Evolutionary conservation across 2,113 vertebrate genomes (phyloP).

Genomic region (Chunga burmeisteri): DNA sequence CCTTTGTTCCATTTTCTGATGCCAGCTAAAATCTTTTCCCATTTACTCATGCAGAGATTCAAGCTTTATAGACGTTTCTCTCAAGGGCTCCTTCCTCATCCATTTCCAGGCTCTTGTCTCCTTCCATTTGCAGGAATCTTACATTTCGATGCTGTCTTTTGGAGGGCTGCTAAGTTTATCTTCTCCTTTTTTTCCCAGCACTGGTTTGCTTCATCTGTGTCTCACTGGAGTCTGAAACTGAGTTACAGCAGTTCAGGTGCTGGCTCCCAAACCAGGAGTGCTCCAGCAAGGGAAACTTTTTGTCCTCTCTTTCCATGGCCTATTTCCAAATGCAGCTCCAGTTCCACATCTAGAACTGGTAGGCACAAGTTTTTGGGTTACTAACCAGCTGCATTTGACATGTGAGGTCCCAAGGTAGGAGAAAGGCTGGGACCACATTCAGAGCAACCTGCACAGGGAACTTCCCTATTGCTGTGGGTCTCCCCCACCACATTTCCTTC

Average conservation of each 20-base stretch:
- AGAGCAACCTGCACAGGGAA: background rate
- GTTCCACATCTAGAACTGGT: background rate
- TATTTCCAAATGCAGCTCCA: background rate
- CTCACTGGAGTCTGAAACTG: background rate
- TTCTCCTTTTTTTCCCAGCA: background rate
- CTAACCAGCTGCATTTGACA: background rate
- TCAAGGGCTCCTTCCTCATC: background rate
- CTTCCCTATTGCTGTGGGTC: fast-evolving
- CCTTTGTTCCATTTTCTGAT: background rate
- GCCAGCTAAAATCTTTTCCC: background rate
- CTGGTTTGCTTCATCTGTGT: background rate
- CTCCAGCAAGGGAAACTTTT: background rate
- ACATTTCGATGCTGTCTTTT: background rate
- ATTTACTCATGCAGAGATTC: background rate
- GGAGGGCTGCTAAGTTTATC: background rate
- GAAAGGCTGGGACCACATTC: background rate
- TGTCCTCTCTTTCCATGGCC: background rate
- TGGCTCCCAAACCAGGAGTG: background rate
- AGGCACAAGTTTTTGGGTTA: background rate
- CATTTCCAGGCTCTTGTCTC: background rate
- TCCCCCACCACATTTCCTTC: background rate
- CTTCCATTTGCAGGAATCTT: background rate
- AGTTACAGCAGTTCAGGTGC: background rate
- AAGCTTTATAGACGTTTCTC: background rate
- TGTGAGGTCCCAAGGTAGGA: background rate